phyloP scores from a whole-genome alignment of 1,140 invertebrate genomes.

The Drosophila busckii region DNA sequence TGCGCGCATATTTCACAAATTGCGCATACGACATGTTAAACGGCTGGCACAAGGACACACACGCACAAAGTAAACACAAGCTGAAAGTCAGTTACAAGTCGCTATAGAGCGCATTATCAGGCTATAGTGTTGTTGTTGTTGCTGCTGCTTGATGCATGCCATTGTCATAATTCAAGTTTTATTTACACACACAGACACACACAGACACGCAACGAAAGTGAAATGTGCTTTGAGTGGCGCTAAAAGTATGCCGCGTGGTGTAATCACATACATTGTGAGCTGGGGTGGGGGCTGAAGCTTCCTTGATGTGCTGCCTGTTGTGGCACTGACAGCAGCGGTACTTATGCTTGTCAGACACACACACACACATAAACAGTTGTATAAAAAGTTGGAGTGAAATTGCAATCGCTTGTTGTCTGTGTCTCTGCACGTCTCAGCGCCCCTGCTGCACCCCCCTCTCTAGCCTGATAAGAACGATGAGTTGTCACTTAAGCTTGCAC shows the following conservation, averaged over 20 bases:
- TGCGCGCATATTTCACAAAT: conserved; percentile 73
- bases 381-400: background rate
- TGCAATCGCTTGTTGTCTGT: conserved; percentile 8
- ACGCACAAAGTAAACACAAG: conserved; percentile 16
- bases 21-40: conserved; percentile 76
- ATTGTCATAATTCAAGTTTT: conserved; percentile 73
- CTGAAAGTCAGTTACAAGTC: conserved; percentile 35
- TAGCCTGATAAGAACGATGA: conserved; percentile 34
- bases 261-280: conserved; percentile 62
- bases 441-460: conserved; percentile 13
- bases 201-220: conserved; percentile 29
- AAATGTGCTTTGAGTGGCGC: conserved; percentile 68
- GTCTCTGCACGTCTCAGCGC: conserved; percentile 8
- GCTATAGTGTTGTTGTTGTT: conserved; percentile 38
- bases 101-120: conserved; percentile 62
- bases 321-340: conserved; percentile 69
- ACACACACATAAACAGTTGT: background rate
- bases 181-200: conserved; percentile 51
- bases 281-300: background rate
- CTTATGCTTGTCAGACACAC: conserved; percentile 67
- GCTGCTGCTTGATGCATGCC: conserved; percentile 39
- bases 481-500: conserved; percentile 49
- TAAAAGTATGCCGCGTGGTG: conserved; percentile 73
- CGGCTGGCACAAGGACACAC: conserved; percentile 41
- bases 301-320: conserved; percentile 27